Evolutionary conservation across 2,888 invertebrate genomes (phyloP), one percentile per base, ranked within the genome.

Genomic region (Chironomus tentans): DNA sequence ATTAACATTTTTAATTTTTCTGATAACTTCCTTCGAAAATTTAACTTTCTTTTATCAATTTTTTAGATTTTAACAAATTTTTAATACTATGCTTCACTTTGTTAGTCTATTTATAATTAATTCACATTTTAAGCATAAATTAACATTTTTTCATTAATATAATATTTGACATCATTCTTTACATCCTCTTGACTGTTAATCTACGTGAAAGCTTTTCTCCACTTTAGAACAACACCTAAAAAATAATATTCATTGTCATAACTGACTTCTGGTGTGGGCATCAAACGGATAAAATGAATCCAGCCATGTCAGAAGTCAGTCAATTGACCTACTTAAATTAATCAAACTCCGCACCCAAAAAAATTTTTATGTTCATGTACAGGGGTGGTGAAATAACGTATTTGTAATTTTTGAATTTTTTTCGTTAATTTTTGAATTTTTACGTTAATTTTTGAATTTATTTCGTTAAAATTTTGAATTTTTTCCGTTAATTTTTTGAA

Each of bases 1-100:
- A 91, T 92, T 83, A 92, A 86, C 92, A 92, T 92, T 83, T 84
- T 82, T 78, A 18, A 12, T 24, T 46, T 68, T 71, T 22, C 12
- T 65, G 65, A 24, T 21, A 65, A 24, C 10, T 65, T 65, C 13
- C 7, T 61, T 56, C 56, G 6, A 56, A 56, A 56, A 6, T 65
- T 65, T 65, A 24, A 65, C 18, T 65, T 15, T 56, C 15, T 15
- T 56, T 18, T 56, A 56, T 56, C 56, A 21, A 10, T 22, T 24
- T 65, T 65, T 65, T 65, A 24, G 13, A 24, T 24, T 24, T 65
- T 65, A 24, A 21, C 22, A 65, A 24, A 22, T 12, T 22, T 65
- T 65, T 65, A 18, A 24, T 65, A 10, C 22, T 50, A 50, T 2
- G 2, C 13, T 50, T n/a, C n/a, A 56, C 18, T 18, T 5, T 56